A percentile compares a stretch with the other conserved stretches of the same genome.
Conservation (phyloP, 2,888 invertebrate species). For the Drosophila acutilabella region DNA sequence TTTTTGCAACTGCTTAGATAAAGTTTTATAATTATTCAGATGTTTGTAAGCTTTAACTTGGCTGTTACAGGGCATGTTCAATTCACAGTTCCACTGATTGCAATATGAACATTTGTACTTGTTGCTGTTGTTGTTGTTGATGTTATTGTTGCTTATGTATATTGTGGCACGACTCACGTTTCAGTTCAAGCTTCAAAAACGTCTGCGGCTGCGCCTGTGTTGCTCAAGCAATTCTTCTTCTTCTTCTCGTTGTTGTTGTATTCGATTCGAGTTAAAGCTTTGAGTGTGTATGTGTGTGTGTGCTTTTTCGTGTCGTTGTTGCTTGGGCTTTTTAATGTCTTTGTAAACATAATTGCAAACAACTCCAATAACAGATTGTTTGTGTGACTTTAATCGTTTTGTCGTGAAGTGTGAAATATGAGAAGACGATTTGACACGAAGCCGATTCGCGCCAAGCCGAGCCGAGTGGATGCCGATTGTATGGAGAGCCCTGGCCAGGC, state of each 20-base stretch:
- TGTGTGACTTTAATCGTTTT: conserved; percentile 78
- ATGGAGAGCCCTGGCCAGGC: background rate
- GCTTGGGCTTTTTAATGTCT: conserved; percentile 73
- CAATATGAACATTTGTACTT: conserved; percentile 43
- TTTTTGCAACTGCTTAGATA: no score
- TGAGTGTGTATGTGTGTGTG: conserved; percentile 43
- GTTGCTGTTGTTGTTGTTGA: conserved; percentile 26
- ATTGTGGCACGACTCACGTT: conserved; percentile 74
- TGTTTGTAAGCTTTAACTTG: background rate
- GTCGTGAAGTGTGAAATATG: conserved; percentile 81
- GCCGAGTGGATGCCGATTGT: conserved; percentile 14
- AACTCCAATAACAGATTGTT: conserved; percentile 81
- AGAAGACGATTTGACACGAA: conserved; percentile 42
- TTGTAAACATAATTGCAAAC: conserved; percentile 83
- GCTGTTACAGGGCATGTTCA: conserved; percentile 32
- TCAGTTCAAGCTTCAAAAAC: conserved; percentile 62
- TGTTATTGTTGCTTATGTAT: conserved; percentile 49
- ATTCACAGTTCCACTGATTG: conserved; percentile 28
- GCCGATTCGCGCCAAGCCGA: conserved; percentile 27
- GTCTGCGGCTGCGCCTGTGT: conserved; percentile 50
- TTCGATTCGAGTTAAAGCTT: conserved; percentile 55
- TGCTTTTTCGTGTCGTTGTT: conserved; percentile 32
- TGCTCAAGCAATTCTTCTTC: conserved; percentile 21
- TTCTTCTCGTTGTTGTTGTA: conserved; percentile 31
- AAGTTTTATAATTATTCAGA: background rate